Percentiles rank a stretch among this genome's conserved stretches.
phyloP scores from a whole-genome alignment of 2,113 vertebrate genomes.

The Sorex fumeus region DNA sequence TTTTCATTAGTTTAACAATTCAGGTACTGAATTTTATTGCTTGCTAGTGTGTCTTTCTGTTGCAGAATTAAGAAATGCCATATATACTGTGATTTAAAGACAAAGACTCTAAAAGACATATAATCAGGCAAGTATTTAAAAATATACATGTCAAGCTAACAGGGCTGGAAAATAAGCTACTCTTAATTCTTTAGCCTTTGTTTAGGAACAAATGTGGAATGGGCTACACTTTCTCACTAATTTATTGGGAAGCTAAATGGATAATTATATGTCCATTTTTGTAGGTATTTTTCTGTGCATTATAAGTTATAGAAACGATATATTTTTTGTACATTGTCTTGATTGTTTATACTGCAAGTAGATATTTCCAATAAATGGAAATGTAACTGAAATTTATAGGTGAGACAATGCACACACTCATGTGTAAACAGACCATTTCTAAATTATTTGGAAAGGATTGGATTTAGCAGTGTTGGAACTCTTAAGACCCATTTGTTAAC shows the following conservation, averaged over 20 bases:
- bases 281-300: conserved; percentile 87
- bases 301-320: conserved; percentile 86
- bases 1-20: conserved; percentile 80
- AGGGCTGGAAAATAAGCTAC: conserved; percentile 70
- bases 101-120: conserved; percentile 80
- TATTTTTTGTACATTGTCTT: conserved; percentile 87
- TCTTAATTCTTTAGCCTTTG: conserved; percentile 72
- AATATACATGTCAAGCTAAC: conserved; percentile 74
- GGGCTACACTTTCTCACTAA: conserved; percentile 79
- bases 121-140: conserved; percentile 85
- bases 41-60: conserved; percentile 92
- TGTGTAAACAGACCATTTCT: conserved; percentile 69
- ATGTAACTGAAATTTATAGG: conserved; percentile 76
- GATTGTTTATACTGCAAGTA: conserved; percentile 84
- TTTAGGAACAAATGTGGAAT: conserved; percentile 79
- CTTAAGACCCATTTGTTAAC: conserved; percentile 78
- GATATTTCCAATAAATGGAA: conserved; percentile 75
- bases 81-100: conserved; percentile 89
- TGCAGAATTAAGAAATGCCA: conserved; percentile 89
- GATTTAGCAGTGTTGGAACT: conserved; percentile 74
- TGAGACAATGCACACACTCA: conserved; percentile 77
- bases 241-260: conserved; percentile 77
- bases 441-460: conserved; percentile 79
- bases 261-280: conserved; percentile 84
- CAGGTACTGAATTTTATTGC: conserved; percentile 90